These are phyloP conservation scores for Mico argentatus DNA, from an alignment of 2,797 vertebrate species.

Conservation along the genomic window DNA sequence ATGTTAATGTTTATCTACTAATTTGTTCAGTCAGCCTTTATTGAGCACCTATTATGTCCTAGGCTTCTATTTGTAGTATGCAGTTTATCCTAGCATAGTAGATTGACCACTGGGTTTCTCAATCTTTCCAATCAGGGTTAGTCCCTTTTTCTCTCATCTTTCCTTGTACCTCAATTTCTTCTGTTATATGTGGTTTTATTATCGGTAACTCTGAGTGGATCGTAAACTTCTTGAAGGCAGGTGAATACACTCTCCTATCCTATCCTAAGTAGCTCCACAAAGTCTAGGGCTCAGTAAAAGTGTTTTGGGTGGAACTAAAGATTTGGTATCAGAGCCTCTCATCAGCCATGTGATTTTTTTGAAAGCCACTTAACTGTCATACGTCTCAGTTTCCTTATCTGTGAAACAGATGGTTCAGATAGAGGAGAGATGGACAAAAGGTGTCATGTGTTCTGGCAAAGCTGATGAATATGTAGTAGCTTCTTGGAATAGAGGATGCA, in stretches of 20 bases:
- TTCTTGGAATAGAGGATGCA: not conserved
- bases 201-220: not conserved
- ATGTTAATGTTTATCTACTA: not conserved
- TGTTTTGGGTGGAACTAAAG: not conserved
- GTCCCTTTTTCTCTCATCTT: not conserved
- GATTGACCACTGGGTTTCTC: not conserved
- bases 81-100: not conserved
- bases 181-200: not conserved
- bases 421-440: not conserved
- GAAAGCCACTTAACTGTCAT: not conserved
- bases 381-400: not conserved
- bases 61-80: not conserved
- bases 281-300: not conserved
- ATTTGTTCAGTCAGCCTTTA: not conserved
- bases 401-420: not conserved
- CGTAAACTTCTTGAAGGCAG: not conserved
- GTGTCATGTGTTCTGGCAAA: not conserved
- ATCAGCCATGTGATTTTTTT: not conserved
- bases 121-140: not conserved
- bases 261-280: not conserved
- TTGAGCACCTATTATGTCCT: not conserved
- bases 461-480: not conserved
- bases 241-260: not conserved
- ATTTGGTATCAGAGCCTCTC: not conserved
- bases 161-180: fast-evolving